Evolutionary conservation across 2,797 vertebrate genomes (phyloP), one percentile per base, ranked within the genome.

Genomic region (Eulemur mongoz): DNA sequence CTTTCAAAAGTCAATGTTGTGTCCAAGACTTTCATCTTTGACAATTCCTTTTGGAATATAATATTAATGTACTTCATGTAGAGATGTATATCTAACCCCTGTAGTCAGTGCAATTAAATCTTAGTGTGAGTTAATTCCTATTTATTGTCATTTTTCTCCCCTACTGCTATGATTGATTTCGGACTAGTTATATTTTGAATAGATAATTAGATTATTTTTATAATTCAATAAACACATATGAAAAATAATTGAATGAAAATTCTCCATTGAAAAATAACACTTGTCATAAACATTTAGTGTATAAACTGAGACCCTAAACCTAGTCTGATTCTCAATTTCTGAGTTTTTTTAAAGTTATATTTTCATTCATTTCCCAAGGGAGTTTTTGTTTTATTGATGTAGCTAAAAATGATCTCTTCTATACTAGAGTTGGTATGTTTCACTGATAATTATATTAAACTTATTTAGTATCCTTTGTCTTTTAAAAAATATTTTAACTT

Each of bases 111-210:
- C 97, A 96, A 95, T 98, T 97, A 98, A 96, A 20, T 93, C 93
- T 89, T 96, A 78, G 80, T 87, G 52, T 89, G 96, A 97, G 54
- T 94, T 97, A 95, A 97, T 97, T 96, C 76, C 65, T 91, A 54
- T 81, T 95, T 96, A 96, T 93, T 96, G 85, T 95, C 91, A 97
- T 95, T 95, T 92, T 91, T 93, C 87, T 95, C 79, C 35, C 95
- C 91, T 81, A 97, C 69, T 94, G 95, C 50, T 97, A 83, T 97
- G 95, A 97, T 91, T 97, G 94, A 97, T 97, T 92, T 95, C 72
- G 73, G 45, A 67, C 63, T 38, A 79, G 82, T 93, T 78, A 82
- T 93, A 95, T 83, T 95, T 96, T 93, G 38, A 95, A 94, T 86
- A 95, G 69, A 80, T 91, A 94, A 97, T 94, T 90, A 88, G n/a